Percentiles rank a stretch among this genome's conserved stretches.
Evolutionary conservation across 2,888 invertebrate species (phyloP).

Genomic region (Taenaris catops): DNA sequence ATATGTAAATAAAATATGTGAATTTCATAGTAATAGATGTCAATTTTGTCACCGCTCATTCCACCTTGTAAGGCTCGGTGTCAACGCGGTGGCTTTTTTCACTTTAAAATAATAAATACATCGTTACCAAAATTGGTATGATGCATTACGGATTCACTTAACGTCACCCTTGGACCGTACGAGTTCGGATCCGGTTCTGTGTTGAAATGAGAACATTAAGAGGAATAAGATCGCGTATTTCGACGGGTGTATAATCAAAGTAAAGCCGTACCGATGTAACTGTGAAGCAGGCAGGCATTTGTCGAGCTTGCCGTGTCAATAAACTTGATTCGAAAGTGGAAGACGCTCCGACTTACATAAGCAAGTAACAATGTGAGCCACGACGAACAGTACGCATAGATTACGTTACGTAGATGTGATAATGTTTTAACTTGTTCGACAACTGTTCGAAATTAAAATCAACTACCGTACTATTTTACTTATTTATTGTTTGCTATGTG

Average conservation of each 20-base stretch:
- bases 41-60: slow-evolving; percentile 18
- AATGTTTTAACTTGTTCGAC: slow-evolving; percentile 8
- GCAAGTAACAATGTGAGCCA: slow-evolving; percentile 69
- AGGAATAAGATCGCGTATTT: slow-evolving; percentile 43
- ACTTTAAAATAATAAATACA: slow-evolving; percentile 28
- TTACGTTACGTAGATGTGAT: slow-evolving; percentile 24
- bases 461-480: too few relatives aligned
- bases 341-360: slow-evolving; percentile 78
- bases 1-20: too few relatives aligned
- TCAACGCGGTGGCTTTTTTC: slow-evolving; percentile 26
- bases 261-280: slow-evolving; percentile 63
- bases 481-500: too few relatives aligned
- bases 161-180: slow-evolving; percentile 29
- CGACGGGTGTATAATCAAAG: slow-evolving; percentile 53
- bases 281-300: slow-evolving; percentile 64
- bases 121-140: slow-evolving; percentile 28
- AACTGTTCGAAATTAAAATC: neutral
- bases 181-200: slow-evolving; percentile 30
- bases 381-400: slow-evolving; percentile 31
- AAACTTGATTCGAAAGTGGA: slow-evolving; percentile 80
- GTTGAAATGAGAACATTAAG: slow-evolving; percentile 37
- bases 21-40: too few relatives aligned
- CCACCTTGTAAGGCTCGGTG: slow-evolving; percentile 21
- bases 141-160: slow-evolving; percentile 29
- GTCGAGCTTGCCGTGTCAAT: slow-evolving; percentile 78